These are phyloP conservation scores for Ditula angustiorana DNA, from an alignment of 2,888 invertebrate genomes.

Conservation along the genomic window DNA sequence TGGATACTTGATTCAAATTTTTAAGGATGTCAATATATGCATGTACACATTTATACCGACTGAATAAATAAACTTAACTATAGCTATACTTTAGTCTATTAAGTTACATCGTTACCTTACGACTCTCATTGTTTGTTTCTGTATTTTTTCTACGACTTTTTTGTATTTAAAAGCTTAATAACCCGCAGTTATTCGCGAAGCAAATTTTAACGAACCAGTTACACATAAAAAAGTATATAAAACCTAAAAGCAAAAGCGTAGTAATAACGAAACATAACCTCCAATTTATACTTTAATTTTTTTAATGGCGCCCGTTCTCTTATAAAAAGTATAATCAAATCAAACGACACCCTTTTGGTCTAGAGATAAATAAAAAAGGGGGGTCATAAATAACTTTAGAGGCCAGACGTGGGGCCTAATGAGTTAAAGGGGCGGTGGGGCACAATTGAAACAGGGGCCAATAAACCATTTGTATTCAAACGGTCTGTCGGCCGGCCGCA, in stretches of 20 bases:
- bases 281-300: conserved; percentile 12
- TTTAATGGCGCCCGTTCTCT: conserved; percentile 42
- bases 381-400: conserved; percentile 69
- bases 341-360: conserved; percentile 64
- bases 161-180: not conserved
- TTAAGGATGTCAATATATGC: no score
- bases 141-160: not conserved
- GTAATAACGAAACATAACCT: not conserved
- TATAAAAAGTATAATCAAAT: conserved; percentile 59
- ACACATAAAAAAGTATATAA: not conserved
- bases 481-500: conserved; percentile 70
- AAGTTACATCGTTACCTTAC: not conserved
- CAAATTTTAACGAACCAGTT: conserved; percentile 8
- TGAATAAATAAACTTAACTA: no score
- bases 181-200: not conserved
- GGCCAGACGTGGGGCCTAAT: conserved; percentile 66
- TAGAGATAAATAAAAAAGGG: conserved; percentile 66
- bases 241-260: conserved; percentile 4
- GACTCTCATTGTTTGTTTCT: no score
- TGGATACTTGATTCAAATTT: no score
- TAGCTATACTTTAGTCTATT: no score
- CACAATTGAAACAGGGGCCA: conserved; percentile 73
- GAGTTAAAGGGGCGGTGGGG: conserved; percentile 63
- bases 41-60: no score
- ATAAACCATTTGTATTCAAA: conserved; percentile 84